Conservation (phyloP, 23 tunicate genomes). For the Ciona savignyi region DNA sequence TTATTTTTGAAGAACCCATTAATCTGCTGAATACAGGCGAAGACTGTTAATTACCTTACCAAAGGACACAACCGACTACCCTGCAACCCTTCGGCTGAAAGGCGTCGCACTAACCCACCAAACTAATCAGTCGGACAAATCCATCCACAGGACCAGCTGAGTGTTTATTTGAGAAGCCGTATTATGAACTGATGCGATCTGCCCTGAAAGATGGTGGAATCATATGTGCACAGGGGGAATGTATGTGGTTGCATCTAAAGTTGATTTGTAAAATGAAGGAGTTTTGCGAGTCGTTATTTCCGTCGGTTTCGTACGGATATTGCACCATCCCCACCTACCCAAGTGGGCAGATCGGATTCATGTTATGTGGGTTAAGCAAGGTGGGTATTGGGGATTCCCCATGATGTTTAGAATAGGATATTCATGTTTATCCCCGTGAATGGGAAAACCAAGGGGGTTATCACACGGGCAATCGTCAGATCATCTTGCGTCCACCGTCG, state of each 20-base stretch:
- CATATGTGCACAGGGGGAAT: conserved; percentile 86
- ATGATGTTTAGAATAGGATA: too few species aligned
- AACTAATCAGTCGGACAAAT: too few species aligned
- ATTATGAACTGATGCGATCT: conserved; percentile 54
- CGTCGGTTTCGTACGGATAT: conserved; percentile 54
- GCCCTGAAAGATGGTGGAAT: conserved; percentile 65
- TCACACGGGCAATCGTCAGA: too few species aligned
- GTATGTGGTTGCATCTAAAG: conserved; percentile 77
- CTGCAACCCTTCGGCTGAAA: too few species aligned
- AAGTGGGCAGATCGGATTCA: conserved; percentile 93
- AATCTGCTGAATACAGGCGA: too few species aligned
- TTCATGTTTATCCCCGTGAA: too few species aligned
- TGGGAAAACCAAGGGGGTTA: too few species aligned
- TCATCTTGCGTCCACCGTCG: too few species aligned
- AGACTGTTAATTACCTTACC: too few species aligned
- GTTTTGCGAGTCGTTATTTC: conserved; percentile 68
- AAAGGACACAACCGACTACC: too few species aligned
- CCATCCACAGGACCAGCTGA: conserved; percentile 87
- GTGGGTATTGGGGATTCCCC: conserved; percentile 17
- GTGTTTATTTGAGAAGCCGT: conserved; percentile 70
- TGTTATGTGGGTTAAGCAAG: conserved; percentile 55
- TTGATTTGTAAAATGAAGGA: conserved; percentile 63
- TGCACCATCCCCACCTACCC: conserved; percentile 90
- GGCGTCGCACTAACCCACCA: too few species aligned
- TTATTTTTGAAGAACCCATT: too few species aligned